Evolutionary conservation across 2,888 invertebrate species (phyloP).

Genomic region (Bombylius major): DNA sequence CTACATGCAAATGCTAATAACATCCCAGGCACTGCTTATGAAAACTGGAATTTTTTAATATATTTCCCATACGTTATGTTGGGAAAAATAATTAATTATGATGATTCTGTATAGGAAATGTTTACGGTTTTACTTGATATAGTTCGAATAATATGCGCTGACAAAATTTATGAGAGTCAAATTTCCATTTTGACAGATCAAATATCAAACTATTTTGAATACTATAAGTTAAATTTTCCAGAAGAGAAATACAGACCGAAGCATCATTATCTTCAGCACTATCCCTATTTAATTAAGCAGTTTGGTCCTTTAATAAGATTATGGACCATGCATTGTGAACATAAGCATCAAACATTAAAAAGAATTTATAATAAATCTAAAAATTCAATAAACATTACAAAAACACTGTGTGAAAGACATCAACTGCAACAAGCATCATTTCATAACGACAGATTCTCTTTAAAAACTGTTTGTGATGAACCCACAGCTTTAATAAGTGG

Average conservation of each 20-base stretch:
- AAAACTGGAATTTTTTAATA: conserved; percentile 9
- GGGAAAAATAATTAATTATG: conserved; percentile 5
- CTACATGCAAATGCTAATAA: conserved; percentile 4
- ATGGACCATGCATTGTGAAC: neutral
- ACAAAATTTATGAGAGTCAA: conserved; percentile 9
- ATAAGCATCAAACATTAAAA: neutral
- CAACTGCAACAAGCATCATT: neutral
- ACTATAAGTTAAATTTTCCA: neutral
- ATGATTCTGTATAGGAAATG: conserved; percentile 11
- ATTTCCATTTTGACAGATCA: neutral
- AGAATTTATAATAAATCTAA: neutral
- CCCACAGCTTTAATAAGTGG: neutral
- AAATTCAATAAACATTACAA: neutral
- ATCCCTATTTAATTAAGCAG: neutral
- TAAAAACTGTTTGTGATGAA: neutral
- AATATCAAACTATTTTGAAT: neutral
- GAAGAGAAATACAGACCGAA: neutral
- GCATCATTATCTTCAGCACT: neutral
- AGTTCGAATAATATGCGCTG: conserved; percentile 9
- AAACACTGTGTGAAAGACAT: neutral
- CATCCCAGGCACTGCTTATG: conserved; percentile 8
- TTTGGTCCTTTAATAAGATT: neutral
- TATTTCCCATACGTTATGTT: conserved; percentile 7
- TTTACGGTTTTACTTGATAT: conserved; percentile 6
- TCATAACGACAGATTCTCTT: neutral